Evolutionary conservation across 2,888 invertebrate genomes (phyloP).

Genomic region (Meliscaeva auricollis): DNA sequence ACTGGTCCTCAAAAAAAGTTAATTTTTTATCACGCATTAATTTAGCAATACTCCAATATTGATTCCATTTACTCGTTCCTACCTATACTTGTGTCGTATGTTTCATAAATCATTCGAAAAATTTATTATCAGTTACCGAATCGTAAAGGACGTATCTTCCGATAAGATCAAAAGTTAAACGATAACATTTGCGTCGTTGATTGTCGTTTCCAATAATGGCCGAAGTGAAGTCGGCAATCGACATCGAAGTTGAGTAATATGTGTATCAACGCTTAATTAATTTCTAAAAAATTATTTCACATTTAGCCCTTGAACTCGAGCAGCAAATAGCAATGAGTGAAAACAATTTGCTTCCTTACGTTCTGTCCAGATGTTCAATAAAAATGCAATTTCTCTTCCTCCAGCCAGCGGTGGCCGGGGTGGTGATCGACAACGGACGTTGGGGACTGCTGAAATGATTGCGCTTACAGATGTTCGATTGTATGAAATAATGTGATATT

Average conservation of each 20-base stretch:
- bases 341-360: conserved; percentile 6
- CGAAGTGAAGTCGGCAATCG: neutral
- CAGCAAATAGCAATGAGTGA: conserved; percentile 11
- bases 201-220: neutral
- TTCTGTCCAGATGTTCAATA: conserved; percentile 32
- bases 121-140: conserved; percentile 16
- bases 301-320: conserved; percentile 5
- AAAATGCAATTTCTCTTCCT: conserved; percentile 4
- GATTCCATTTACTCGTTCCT: too few relatives aligned
- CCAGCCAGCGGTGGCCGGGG: neutral
- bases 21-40: too few relatives aligned
- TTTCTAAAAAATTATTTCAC: conserved; percentile 1
- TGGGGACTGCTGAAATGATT: neutral
- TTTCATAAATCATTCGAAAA: neutral
- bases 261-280: conserved; percentile 5
- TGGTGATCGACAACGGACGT: too few relatives aligned
- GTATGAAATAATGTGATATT: conserved; percentile 10
- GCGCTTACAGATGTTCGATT: conserved; percentile 29
- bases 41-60: too few relatives aligned
- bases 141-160: neutral
- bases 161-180: conserved; percentile 37
- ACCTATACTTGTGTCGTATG: neutral
- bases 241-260: neutral
- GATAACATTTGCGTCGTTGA: conserved; percentile 26
- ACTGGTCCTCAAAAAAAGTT: too few relatives aligned